A percentile compares a stretch with the other conserved stretches of the same genome.
These are phyloP conservation scores for Serinus canaria DNA, from an alignment of 2,113 vertebrate genomes.

Conservation along the genomic window DNA sequence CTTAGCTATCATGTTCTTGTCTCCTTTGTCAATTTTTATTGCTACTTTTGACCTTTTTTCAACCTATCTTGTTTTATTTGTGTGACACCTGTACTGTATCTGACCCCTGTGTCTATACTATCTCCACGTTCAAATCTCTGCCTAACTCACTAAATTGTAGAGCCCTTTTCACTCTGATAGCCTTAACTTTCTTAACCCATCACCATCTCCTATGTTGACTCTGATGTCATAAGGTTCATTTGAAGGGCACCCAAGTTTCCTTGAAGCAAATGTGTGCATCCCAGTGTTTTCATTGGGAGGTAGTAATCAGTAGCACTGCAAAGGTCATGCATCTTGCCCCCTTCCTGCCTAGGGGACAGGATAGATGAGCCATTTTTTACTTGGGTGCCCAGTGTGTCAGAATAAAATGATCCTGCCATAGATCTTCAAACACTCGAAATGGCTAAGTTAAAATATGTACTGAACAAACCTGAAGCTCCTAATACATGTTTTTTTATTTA, in stretches of 20 bases:
- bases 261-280: slow-evolving; percentile 36
- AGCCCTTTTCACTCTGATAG: slow-evolving; percentile 35
- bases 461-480: not conserved
- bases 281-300: not conserved
- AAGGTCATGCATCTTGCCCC: slow-evolving; percentile 29
- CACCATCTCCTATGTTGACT: not conserved
- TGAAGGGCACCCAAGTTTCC: slow-evolving; percentile 50
- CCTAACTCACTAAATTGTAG: not conserved
- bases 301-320: not conserved
- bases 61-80: slow-evolving; percentile 44
- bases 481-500: slow-evolving; percentile 21
- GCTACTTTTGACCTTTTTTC: slow-evolving; percentile 50
- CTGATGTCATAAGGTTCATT: slow-evolving; percentile 42
- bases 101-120: slow-evolving; percentile 34
- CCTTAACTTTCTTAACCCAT: slow-evolving; percentile 25
- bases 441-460: not conserved
- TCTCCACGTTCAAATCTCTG: slow-evolving; percentile 9
- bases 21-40: slow-evolving; percentile 50
- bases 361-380: slow-evolving; percentile 30
- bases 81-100: slow-evolving; percentile 41
- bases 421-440: not conserved
- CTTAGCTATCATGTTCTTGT: slow-evolving; percentile 43
- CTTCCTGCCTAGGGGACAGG: slow-evolving; percentile 33
- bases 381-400: not conserved
- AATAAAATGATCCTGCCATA: not conserved